Base-by-base conservation (phyloP, 2,888 invertebrate genomes). In the Stomorhina lunata region DNA sequence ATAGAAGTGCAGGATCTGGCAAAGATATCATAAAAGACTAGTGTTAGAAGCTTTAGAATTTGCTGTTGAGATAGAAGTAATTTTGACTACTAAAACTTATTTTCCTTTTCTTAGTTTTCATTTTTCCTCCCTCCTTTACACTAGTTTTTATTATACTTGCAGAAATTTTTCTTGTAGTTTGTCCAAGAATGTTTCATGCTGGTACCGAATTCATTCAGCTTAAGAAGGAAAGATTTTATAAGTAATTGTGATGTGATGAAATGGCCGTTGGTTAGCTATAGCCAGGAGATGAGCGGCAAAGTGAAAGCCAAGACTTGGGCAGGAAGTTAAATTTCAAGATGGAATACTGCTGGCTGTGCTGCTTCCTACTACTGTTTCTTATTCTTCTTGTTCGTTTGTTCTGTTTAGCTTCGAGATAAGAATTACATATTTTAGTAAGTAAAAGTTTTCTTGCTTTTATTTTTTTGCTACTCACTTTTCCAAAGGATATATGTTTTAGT, bases 191-290 rank as follows among this genome's bases (percentile, higher is more conserved):
- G 63, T 65, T 75, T 48, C 80, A 76, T 76, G 80, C 80, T 73
- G 72, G 75, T 76, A 37, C 27, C n/a, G n/a, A n/a, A n/a, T n/a
- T n/a, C n/a, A 20, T 55, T 65, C 4, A 57, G 34, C 75, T 71
- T 4, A 66, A 69, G 37, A 37, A 12, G 12, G 4, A 59, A 59
- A 82, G 59, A 71, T 66, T 75, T n/a, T n/a, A n/a, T n/a, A n/a
- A n/a, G 65, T 40, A 53, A 77, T 79, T 65, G 65, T 82, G 82
- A 82, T 65, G 65, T 82, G 82, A 82, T 82, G 75, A 79, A 79
- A 82, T 79, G 66, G 79, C 82, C 82, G 65, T 71, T 79, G 79
- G 82, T 79, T 66, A 82, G 82, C 71, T n/a, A 27, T 12, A 34
- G 20, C 20, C 37, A 48, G 37, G 17, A 12, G 50, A 25, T 10